phyloP scores from a whole-genome alignment of 2,797 vertebrate genomes.

The Lagorchestes hirsutus region DNA sequence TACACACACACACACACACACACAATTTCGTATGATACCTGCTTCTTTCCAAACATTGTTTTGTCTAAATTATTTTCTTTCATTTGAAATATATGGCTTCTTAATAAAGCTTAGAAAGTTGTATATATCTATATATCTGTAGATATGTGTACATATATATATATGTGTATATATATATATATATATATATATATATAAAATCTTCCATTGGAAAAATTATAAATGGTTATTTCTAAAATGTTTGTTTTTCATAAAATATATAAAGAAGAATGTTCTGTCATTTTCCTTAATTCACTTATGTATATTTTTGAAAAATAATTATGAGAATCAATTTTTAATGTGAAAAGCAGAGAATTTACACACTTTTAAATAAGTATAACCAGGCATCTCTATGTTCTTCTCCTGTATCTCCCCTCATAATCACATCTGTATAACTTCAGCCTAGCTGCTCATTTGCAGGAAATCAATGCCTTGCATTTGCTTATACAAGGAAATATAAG shows the following conservation, averaged over 20 bases:
- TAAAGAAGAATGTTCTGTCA: conserved; percentile 14
- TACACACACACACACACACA: not conserved
- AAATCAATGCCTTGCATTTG: conserved; percentile 29
- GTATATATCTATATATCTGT: too few species aligned
- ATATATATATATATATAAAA: not conserved
- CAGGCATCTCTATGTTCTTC: not conserved
- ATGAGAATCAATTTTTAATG: conserved; percentile 18
- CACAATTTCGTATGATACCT: not conserved
- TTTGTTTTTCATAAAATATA: conserved; percentile 37
- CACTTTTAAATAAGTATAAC: not conserved
- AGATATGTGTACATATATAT: not conserved
- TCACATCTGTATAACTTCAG: conserved; percentile 41
- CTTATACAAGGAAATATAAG: not conserved
- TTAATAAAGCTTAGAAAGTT: conserved; percentile 48
- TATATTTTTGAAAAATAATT: conserved; percentile 18
- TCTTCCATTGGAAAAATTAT: conserved; percentile 10
- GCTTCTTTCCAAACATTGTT: conserved; percentile 57
- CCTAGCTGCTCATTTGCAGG: not conserved
- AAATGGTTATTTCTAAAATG: conserved; percentile 38
- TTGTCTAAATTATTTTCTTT: conserved; percentile 36
- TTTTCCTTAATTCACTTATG: not conserved
- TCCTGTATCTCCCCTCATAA: not conserved
- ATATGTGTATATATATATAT: not conserved
- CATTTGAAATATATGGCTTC: conserved; percentile 37
- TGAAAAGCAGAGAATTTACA: not conserved